Conservation (phyloP, 2,113 vertebrate genomes). For the Sphaerodactylus townsendi region DNA sequence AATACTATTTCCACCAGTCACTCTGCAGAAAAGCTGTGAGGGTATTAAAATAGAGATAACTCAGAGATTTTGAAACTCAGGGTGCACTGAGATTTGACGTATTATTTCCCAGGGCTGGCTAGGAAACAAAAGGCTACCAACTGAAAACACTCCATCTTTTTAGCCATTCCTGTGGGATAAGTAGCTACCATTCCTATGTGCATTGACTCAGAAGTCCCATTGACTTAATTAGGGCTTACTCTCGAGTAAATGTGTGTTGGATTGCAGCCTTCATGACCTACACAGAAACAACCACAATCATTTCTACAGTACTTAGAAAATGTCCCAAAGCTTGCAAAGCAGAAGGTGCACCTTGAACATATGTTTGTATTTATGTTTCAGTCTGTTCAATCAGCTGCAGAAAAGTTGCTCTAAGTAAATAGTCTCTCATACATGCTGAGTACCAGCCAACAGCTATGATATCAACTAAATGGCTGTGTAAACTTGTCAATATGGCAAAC, state of each 20-base stretch:
- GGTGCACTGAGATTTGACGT: no score
- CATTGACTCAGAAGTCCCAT: background rate
- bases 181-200: no score
- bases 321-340: background rate
- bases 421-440: background rate
- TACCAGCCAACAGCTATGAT: background rate
- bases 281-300: background rate
- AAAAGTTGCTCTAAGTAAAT: background rate
- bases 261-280: background rate
- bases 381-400: background rate
- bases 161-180: background rate
- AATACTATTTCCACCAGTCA: no score
- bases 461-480: background rate
- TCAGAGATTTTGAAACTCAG: no score
- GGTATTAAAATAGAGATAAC: no score
- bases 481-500: background rate
- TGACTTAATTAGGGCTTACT: background rate
- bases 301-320: slow-evolving; percentile 24
- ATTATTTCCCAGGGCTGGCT: no score
- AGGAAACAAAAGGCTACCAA: no score
- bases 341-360: background rate
- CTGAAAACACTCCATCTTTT: no score
- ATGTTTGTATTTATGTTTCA: slow-evolving; percentile 17
- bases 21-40: no score
- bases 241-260: background rate